phyloP scores from a whole-genome alignment of 1,140 invertebrate species.

The Ridgeia piscesae region DNA sequence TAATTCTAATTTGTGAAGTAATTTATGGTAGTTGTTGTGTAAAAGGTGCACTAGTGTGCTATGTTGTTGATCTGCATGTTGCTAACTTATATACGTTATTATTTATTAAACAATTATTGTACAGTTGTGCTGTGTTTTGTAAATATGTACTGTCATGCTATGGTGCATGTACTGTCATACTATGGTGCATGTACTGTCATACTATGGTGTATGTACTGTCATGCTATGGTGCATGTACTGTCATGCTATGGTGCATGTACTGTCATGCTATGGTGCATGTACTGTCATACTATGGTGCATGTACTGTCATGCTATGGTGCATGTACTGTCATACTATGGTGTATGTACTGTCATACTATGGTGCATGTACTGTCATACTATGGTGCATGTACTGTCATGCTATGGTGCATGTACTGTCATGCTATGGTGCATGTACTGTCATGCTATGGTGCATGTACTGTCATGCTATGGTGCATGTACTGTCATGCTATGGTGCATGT shows the following conservation, averaged over 20 bases:
- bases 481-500: not conserved
- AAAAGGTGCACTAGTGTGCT: not conserved
- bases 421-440: not conserved
- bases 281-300: not conserved
- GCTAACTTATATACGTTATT: not conserved
- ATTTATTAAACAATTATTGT: not conserved
- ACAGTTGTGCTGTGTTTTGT: not conserved
- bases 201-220: not conserved
- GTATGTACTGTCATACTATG: not conserved
- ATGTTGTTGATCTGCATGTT: not conserved
- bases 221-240: not conserved
- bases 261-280: not conserved
- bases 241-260: not conserved
- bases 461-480: not conserved
- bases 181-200: not conserved
- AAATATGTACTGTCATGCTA: not conserved
- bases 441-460: not conserved
- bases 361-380: not conserved
- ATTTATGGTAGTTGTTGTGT: not conserved
- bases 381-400: not conserved
- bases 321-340: not conserved
- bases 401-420: not conserved
- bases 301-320: no score
- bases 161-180: not conserved
- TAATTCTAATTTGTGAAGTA: not conserved